Base-by-base conservation (phyloP, 2,113 vertebrate genomes). In the Pipa parva region DNA sequence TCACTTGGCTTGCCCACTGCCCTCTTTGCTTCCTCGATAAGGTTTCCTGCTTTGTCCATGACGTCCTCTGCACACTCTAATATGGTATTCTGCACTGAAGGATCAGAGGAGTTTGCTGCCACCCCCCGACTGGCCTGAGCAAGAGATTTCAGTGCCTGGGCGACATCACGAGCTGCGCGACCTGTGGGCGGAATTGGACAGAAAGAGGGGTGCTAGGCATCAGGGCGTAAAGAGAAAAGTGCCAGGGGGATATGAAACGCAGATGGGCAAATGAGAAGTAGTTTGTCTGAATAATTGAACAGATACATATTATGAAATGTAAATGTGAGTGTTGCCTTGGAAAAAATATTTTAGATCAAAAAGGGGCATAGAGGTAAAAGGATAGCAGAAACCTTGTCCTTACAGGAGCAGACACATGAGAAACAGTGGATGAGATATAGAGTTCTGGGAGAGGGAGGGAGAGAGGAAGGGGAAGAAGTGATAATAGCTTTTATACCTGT, bases 21-120 rank as follows among this genome's bases (percentile, higher is more conserved):
- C 63, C 92, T 92, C 79, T 95, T 95, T 0, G 93, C 95, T 74
- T 99, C 95, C 71, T 97, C 94, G 0, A 98, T 93, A 26, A 99
- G 91, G 76, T 93, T 97, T 79, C 85, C 90, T 0, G 97, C 95
- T 75, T 98, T 99, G 68, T 99, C 95, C 87, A 98, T 92, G 39
- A 97, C 92, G 0, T 95, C 94, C 0, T 84, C 81, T 2, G 97
- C 92, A 0, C 92, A 95, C 74, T 99, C 95, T 68, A 99, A 80
- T 84, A 93, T 90, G 49, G 93, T 91, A 0, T 74, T 83, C 33
- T 93, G 92, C 0, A 90, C 91, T 8, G 85, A 79, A 0, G 85
- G 75, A 61, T 99, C 93, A 0, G 79, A 73, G 0, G 94, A 93
- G 76, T 78, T 90, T 67, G 97, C 94, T 0, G 94, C 95, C 0